A percentile compares a stretch with the other conserved stretches of the same genome.
These are phyloP conservation scores for Thunnus maccoyii DNA, from an alignment of 2,113 vertebrate genomes.

Conservation along the genomic window DNA sequence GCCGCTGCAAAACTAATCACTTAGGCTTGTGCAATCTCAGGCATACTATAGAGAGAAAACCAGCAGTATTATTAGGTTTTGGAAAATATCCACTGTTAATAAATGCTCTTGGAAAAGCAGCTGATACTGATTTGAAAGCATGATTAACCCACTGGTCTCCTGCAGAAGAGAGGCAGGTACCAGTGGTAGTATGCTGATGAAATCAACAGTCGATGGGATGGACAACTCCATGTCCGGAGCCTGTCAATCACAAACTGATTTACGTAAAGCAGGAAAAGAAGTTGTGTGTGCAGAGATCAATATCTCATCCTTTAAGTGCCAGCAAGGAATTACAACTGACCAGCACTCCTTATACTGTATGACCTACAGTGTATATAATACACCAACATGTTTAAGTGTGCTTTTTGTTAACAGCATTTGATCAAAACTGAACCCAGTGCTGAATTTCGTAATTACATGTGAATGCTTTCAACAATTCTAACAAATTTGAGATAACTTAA, in stretches of 20 bases:
- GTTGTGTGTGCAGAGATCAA: constrained; percentile 64
- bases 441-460: neutral
- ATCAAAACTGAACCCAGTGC: neutral
- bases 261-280: constrained; percentile 71
- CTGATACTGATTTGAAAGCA: constrained; percentile 66
- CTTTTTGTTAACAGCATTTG: constrained; percentile 4
- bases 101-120: constrained; percentile 41
- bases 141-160: constrained; percentile 25
- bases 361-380: constrained; percentile 13
- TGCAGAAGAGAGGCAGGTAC: constrained; percentile 4
- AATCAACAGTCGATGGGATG: constrained; percentile 54
- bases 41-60: constrained; percentile 43
- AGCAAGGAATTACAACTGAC: constrained; percentile 56
- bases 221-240: constrained; percentile 28
- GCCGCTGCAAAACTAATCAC: constrained; percentile 73
- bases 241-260: constrained; percentile 74
- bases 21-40: constrained; percentile 67
- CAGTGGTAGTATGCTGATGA: constrained; percentile 11
- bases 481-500: neutral
- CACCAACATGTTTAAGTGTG: neutral
- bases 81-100: constrained; percentile 69
- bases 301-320: constrained; percentile 81
- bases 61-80: constrained; percentile 66
- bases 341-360: constrained; percentile 15
- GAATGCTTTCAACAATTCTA: constrained; percentile 6